These are phyloP conservation scores for Upupa epops DNA, from an alignment of 2,113 vertebrate species.

Conservation along the genomic window DNA sequence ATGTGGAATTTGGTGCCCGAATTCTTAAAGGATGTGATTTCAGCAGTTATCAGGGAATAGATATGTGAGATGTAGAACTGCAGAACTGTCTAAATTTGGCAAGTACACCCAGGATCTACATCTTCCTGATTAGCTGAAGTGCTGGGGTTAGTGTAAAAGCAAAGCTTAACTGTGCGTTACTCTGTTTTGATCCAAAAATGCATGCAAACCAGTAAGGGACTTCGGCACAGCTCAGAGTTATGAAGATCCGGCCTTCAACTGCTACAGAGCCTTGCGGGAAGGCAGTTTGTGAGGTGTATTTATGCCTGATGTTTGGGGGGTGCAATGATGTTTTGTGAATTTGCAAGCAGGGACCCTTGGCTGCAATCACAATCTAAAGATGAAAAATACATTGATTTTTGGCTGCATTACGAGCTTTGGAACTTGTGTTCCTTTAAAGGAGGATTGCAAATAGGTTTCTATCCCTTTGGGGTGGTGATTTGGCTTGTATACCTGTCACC, in stretches of 20 bases:
- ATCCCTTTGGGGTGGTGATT: not conserved
- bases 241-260: not conserved
- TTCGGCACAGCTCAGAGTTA: not conserved
- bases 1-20: not conserved
- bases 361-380: not conserved
- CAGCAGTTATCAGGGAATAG: not conserved
- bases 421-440: not conserved
- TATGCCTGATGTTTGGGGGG: not conserved
- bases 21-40: not conserved
- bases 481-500: not conserved
- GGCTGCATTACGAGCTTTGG: not conserved
- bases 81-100: not conserved
- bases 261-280: not conserved
- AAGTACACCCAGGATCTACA: not conserved
- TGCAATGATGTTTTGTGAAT: not conserved
- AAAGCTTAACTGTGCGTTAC: not conserved
- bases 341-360: not conserved
- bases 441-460: not conserved
- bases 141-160: not conserved
- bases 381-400: not conserved
- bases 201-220: not conserved
- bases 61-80: not conserved
- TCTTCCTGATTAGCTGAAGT: not conserved
- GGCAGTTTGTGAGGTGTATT: not conserved
- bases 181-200: not conserved